These are phyloP conservation scores for Peucedramus taeniatus DNA, from an alignment of 2,113 vertebrate genomes.

Conservation along the genomic window DNA sequence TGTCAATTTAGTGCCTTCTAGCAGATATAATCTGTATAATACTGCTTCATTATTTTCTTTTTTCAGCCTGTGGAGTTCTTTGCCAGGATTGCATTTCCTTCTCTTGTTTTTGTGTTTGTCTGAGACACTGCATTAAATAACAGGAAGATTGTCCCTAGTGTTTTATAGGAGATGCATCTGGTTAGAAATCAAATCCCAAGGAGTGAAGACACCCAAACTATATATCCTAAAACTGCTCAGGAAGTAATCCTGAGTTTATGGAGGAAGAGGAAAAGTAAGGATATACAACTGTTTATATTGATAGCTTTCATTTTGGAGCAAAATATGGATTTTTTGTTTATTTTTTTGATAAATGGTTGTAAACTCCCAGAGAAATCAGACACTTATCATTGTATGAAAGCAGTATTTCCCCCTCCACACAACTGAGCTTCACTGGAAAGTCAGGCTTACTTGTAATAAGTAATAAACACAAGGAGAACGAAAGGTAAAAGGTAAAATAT, in stretches of 20 bases:
- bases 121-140: not conserved
- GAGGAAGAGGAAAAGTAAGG: not conserved
- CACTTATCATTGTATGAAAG: not conserved
- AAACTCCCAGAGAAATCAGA: not conserved
- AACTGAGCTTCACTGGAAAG: not conserved
- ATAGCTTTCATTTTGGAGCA: not conserved
- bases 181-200: not conserved
- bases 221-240: not conserved
- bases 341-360: not conserved
- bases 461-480: not conserved
- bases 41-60: rapidly evolving
- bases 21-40: rapidly evolving
- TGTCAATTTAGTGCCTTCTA: not conserved
- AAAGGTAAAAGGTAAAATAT: not conserved
- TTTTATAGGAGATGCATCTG: not conserved
- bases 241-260: not conserved
- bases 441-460: not conserved
- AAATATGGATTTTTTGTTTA: not conserved
- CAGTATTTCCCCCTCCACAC: not conserved
- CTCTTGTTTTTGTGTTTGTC: not conserved
- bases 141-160: not conserved
- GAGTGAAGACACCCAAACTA: not conserved
- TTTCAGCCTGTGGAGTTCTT: not conserved
- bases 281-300: not conserved
- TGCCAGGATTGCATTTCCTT: not conserved